Evolutionary conservation across 2,888 invertebrate species (phyloP).

Genomic region (Dysmachus trigonus): DNA sequence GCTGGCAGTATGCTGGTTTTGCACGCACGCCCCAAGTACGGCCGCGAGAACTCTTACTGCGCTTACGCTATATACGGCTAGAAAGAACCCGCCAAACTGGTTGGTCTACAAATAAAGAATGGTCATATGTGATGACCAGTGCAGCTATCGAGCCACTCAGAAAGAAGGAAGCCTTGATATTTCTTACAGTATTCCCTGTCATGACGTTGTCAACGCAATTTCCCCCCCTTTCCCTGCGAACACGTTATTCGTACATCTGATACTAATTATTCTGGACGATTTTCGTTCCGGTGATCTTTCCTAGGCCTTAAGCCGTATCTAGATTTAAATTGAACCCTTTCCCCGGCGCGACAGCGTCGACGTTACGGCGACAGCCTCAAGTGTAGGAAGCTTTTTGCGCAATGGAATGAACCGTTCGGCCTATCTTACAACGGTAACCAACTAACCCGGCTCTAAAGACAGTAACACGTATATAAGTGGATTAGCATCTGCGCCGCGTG

Average conservation of each 20-base stretch:
- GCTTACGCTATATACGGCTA: slow-evolving; percentile 25
- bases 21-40: background rate
- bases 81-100: slow-evolving; percentile 30
- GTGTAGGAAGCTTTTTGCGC: slow-evolving; percentile 36
- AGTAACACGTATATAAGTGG: slow-evolving; percentile 31
- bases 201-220: background rate
- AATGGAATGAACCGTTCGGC: slow-evolving; percentile 43
- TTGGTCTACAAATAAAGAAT: background rate
- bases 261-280: background rate
- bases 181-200: background rate
- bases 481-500: slow-evolving; percentile 38
- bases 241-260: background rate
- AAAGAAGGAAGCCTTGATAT: slow-evolving; percentile 1
- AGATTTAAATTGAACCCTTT: background rate
- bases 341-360: background rate
- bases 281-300: background rate
- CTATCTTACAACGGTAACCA: slow-evolving; percentile 41
- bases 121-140: slow-evolving; percentile 22
- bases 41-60: slow-evolving; percentile 25
- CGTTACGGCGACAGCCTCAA: background rate
- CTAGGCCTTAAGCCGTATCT: background rate
- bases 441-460: slow-evolving; percentile 26
- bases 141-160: background rate
- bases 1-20: background rate
- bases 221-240: background rate